Evolutionary conservation across 2,797 vertebrate genomes (phyloP), one percentile per base, ranked within the genome.

Genomic region (Ceryle rudis): DNA sequence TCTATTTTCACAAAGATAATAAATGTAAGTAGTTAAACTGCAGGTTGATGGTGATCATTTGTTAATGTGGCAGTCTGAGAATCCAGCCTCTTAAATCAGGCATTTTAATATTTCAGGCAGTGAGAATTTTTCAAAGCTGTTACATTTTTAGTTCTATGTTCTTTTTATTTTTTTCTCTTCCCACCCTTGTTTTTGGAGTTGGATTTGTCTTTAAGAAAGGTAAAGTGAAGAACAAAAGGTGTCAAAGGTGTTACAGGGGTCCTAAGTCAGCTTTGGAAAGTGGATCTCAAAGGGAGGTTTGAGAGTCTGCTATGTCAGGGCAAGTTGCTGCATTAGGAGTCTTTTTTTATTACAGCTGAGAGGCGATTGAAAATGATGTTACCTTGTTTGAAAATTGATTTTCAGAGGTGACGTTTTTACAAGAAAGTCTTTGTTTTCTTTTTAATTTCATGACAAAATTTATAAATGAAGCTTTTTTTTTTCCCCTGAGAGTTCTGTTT

Each of bases 291-390:
- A 18, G n/a, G 52, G 35, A 83, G 20, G 23, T 75, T 81, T 83
- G 58, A 33, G 29, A 64, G 35, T 42, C 18, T 71, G 31, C 46
- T 81, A 88, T 91, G 69, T 55, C 39, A 58, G 54, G 54, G 57
- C 37, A 61, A 51, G 75, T 70, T 79, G 42, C 83, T 95, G 47
- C 55, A 77, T 67, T 82, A 71, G 52, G 93, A 93, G 57, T 88
- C 64, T 89, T 89, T 94, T 94, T 96, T 49, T 96, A 88, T 95
- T 89, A 88, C 22, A 93, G 49, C 28, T 23, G 21, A 49, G 54
- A 62, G 23, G 26, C 94, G 91, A 95, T 96, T 61, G 46, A 84
- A 92, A 84, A 52, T 67, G 5, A 20, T 14, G 33, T 74, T 4
- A 44, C 37, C 18, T 64, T 62, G 31, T 86, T 80, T 0, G 0